These are phyloP conservation scores for Pararge aegeria DNA, from an alignment of 1,140 invertebrate species.

Conservation along the genomic window DNA sequence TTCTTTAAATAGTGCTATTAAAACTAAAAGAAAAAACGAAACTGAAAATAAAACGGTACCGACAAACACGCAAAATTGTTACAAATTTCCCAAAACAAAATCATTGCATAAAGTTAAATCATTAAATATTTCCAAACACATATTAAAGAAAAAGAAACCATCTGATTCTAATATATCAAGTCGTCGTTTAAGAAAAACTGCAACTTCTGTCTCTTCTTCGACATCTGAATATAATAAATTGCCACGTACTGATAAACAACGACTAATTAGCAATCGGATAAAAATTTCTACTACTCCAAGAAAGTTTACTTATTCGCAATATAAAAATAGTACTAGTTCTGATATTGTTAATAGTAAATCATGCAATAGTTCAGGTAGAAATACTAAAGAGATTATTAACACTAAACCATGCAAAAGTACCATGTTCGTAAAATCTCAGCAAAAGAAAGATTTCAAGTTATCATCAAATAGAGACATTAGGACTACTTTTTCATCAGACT, in stretches of 20 bases:
- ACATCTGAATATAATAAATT: slow-evolving; percentile 20
- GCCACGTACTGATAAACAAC: slow-evolving; percentile 1
- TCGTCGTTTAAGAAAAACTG: slow-evolving; percentile 12
- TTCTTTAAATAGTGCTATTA: not conserved
- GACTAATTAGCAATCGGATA: slow-evolving; percentile 20
- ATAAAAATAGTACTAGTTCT: slow-evolving; percentile 20
- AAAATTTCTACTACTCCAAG: slow-evolving; percentile 40
- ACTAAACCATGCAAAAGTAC: slow-evolving; percentile 1
- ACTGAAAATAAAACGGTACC: slow-evolving; percentile 24
- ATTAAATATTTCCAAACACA: slow-evolving; percentile 58
- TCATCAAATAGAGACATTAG: slow-evolving; percentile 20
- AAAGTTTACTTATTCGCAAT: slow-evolving; percentile 22
- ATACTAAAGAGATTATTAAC: not conserved
- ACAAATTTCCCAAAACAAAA: slow-evolving; percentile 38
- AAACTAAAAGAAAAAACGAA: slow-evolving; percentile 22
- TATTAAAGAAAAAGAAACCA: slow-evolving; percentile 37
- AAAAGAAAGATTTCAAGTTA: slow-evolving; percentile 14
- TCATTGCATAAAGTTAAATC: slow-evolving; percentile 67
- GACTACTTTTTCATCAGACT: slow-evolving; percentile 34
- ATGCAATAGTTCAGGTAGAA: slow-evolving; percentile 2
- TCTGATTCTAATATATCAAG: slow-evolving; percentile 3
- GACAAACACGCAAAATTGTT: not conserved
- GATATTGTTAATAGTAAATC: slow-evolving; percentile 10
- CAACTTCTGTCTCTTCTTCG: slow-evolving; percentile 30
- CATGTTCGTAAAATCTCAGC: slow-evolving; percentile 2